phyloP scores from a whole-genome alignment of 30 jellyfish, hydroid and myxozoan genomes.

The Cassiopea andromeda region DNA sequence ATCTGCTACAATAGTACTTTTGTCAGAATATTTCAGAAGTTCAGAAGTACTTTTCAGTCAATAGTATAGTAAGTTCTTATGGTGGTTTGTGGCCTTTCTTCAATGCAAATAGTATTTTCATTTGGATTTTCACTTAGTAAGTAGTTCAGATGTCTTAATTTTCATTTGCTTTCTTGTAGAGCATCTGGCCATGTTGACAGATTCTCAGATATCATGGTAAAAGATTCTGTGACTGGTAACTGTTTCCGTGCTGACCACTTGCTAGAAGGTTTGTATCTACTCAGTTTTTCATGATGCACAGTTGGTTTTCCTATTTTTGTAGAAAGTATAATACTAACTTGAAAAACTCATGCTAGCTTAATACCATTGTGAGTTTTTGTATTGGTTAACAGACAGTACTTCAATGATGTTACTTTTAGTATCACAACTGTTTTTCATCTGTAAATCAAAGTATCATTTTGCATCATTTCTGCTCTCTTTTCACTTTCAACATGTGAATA shows the following conservation, averaged over 20 bases:
- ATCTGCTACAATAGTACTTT: too few species aligned
- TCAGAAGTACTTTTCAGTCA: too few species aligned
- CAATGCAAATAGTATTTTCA: neutral
- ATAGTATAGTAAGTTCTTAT: too few species aligned
- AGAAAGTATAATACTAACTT: too few species aligned
- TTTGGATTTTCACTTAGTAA: neutral
- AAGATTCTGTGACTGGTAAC: slow-evolving; percentile 91
- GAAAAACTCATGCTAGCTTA: too few species aligned
- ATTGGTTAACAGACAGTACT: too few species aligned
- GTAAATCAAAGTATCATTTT: too few species aligned
- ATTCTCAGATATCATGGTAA: slow-evolving; percentile 95
- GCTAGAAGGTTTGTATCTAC: slow-evolving; percentile 73
- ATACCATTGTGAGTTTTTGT: too few species aligned
- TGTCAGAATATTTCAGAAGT: too few species aligned
- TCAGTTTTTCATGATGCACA: neutral
- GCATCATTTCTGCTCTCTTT: neutral
- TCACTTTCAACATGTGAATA: neutral
- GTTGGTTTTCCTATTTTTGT: too few species aligned
- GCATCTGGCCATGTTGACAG: slow-evolving; percentile 99
- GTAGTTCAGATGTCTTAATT: neutral
- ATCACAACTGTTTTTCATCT: too few species aligned
- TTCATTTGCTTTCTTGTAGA: slow-evolving; percentile 22
- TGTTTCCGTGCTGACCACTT: slow-evolving; percentile 99
- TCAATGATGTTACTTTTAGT: too few species aligned
- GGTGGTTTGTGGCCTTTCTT: neutral